Evolutionary conservation across 2,113 vertebrate genomes (phyloP).

Genomic region (Uria aalge): DNA sequence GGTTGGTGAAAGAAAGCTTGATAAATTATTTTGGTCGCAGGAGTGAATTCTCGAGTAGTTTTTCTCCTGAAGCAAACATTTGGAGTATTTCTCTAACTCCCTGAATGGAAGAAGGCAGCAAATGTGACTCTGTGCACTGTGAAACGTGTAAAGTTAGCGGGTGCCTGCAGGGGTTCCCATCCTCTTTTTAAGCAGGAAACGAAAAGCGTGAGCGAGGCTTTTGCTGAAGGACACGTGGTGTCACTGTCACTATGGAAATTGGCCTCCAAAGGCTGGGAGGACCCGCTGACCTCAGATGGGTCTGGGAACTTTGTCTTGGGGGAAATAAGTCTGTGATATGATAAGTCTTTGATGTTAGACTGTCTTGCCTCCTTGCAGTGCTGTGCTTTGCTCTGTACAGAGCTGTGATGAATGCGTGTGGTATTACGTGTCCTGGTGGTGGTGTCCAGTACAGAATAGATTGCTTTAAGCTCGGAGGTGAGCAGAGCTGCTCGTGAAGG

Average conservation of each 20-base stretch:
- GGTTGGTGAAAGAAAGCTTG: not conserved
- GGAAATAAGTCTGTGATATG: not conserved
- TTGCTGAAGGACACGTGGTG: not conserved
- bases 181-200: not conserved
- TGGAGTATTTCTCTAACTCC: not conserved
- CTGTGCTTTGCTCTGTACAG: not conserved
- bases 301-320: not conserved
- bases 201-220: fast-evolving
- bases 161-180: not conserved
- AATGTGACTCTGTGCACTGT: not conserved
- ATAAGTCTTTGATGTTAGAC: not conserved
- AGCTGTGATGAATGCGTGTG: fast-evolving
- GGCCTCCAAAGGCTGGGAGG: not conserved
- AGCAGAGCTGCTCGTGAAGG: not conserved
- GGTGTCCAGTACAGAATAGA: no score
- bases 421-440: fast-evolving
- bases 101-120: not conserved
- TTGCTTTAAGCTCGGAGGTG: not conserved
- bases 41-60: fast-evolving
- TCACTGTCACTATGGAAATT: fast-evolving
- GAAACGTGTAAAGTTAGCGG: fast-evolving
- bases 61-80: not conserved
- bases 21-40: not conserved
- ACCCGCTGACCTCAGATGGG: fast-evolving
- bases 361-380: not conserved